Evolutionary conservation across 2,113 vertebrate species (phyloP).

Genomic region (Laterallus jamaicensis): DNA sequence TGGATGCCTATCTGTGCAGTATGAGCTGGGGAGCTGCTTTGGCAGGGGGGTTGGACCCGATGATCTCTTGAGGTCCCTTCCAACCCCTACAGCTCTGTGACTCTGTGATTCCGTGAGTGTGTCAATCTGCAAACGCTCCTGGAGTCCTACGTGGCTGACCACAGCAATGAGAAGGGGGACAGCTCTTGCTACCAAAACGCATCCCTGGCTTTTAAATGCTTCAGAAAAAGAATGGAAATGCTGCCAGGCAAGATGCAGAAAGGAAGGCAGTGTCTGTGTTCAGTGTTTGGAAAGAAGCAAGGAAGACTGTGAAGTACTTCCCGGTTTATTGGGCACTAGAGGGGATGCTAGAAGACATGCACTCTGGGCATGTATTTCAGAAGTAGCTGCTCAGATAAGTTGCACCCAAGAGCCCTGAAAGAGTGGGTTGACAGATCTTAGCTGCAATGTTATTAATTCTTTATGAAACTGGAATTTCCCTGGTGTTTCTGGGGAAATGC

Average conservation of each 20-base stretch:
- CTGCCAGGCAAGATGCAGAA: conserved; percentile 14
- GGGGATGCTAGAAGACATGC: background rate
- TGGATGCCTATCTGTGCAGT: too few species aligned
- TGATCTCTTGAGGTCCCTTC: too few species aligned
- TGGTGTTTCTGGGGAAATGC: background rate
- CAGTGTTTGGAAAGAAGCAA: background rate
- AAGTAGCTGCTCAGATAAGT: background rate
- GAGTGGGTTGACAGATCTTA: background rate
- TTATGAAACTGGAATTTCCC: conserved; percentile 23
- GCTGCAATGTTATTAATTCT: background rate
- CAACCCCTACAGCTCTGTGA: too few species aligned
- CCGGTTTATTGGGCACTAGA: background rate
- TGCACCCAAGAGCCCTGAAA: background rate
- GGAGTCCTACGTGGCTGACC: background rate
- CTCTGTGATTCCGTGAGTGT: background rate
- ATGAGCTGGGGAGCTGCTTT: too few species aligned
- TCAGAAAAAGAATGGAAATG: background rate
- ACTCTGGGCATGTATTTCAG: background rate
- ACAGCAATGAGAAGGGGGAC: background rate
- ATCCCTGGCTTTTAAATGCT: background rate
- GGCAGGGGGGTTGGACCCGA: too few species aligned
- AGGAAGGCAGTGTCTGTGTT: background rate
- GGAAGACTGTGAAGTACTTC: background rate
- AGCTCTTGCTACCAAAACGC: background rate
- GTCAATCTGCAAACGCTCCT: background rate